These are phyloP conservation scores for Phallusia fumigata DNA, from an alignment of 23 tunicate species.

Conservation along the genomic window DNA sequence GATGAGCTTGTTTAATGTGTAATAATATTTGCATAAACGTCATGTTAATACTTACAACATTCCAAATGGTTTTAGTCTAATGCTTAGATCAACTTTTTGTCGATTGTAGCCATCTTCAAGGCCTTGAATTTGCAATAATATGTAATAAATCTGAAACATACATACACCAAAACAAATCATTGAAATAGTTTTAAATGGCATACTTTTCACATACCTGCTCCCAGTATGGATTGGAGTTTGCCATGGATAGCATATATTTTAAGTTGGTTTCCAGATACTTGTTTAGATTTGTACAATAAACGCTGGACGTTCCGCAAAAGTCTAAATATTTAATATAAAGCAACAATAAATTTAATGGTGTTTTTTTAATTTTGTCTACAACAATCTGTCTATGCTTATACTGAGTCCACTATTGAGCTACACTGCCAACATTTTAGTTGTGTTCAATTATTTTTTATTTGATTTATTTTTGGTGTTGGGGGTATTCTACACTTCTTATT, in stretches of 20 bases:
- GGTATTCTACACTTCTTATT: too few relatives aligned
- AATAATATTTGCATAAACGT: too few relatives aligned
- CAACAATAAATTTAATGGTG: too few relatives aligned
- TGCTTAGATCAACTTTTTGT: conserved; percentile 16
- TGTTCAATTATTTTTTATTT: too few relatives aligned
- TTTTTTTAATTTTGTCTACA: too few relatives aligned
- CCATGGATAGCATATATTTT: conserved; percentile 31
- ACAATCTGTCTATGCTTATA: too few relatives aligned
- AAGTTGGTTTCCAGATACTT: conserved; percentile 23
- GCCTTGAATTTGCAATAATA: conserved; percentile 56
- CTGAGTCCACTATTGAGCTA: too few relatives aligned
- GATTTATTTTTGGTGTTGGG: too few relatives aligned
- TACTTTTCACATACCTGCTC: conserved; percentile 17
- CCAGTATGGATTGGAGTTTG: conserved; percentile 50
- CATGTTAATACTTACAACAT: conserved; percentile 21
- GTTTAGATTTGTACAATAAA: conserved; percentile 20
- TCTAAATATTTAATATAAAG: conserved; percentile 6
- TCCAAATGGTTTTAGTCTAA: conserved; percentile 64
- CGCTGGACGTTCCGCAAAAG: conserved; percentile 19
- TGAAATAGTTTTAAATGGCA: neutral
- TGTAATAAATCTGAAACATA: conserved; percentile 5
- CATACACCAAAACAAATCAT: neutral
- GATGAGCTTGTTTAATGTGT: too few relatives aligned
- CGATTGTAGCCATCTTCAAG: conserved; percentile 43
- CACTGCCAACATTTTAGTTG: too few relatives aligned